phyloP scores from a whole-genome alignment of 2,888 invertebrate genomes.

The Cheiracanthium punctorium region DNA sequence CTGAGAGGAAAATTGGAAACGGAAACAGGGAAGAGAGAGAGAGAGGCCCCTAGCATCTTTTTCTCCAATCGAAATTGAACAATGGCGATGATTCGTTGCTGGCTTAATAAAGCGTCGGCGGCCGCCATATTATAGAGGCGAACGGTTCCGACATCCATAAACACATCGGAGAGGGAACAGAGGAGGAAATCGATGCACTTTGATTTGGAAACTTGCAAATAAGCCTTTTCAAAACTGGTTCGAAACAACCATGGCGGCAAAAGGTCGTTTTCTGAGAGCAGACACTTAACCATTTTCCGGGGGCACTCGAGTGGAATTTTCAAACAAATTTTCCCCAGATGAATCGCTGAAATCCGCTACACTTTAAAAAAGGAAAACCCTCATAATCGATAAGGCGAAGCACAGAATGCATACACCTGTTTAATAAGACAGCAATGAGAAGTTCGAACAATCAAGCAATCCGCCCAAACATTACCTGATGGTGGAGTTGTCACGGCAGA shows the following conservation, averaged over 20 bases:
- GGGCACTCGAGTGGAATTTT: neutral
- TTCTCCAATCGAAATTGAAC: conserved; percentile 67
- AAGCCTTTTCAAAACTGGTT: conserved; percentile 51
- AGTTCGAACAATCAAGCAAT: too few relatives aligned
- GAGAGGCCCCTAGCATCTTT: neutral
- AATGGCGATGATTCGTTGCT: conserved; percentile 67
- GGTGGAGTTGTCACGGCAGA: too few relatives aligned
- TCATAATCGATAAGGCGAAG: too few relatives aligned
- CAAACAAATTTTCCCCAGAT: too few relatives aligned
- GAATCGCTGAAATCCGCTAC: too few relatives aligned
- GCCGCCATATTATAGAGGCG: conserved; percentile 63
- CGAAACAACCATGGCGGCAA: conserved; percentile 23
- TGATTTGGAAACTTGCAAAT: conserved; percentile 60
- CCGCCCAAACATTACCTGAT: too few relatives aligned
- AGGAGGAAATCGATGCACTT: conserved; percentile 57
- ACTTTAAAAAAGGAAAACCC: too few relatives aligned
- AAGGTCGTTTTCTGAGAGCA: conserved; percentile 2
- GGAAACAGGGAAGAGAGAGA: neutral
- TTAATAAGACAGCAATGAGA: too few relatives aligned
- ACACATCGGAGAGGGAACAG: conserved; percentile 46
- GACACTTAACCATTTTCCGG: neutral
- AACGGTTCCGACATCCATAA: conserved; percentile 57
- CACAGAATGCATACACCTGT: too few relatives aligned
- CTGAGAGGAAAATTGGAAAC: neutral
- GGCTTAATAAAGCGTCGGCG: conserved; percentile 48